Evolutionary conservation across 2,113 vertebrate genomes (phyloP), one percentile per base, ranked within the genome.

Genomic region (Pao palembangensis): DNA sequence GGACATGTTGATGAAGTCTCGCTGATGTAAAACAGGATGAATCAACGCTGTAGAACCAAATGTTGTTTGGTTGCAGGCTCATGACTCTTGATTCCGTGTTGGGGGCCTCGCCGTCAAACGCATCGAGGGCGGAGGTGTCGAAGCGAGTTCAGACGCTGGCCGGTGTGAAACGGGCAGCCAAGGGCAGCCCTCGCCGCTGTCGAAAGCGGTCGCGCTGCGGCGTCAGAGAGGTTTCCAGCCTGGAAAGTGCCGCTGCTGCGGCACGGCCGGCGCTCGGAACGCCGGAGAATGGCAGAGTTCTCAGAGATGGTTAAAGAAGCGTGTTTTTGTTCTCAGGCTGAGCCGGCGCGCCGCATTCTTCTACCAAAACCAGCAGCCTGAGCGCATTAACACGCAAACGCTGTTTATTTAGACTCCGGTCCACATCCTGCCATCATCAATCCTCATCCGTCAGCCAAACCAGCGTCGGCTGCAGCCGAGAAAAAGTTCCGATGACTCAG

Each of bases 1-100:
- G 73, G 84, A 86, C 83, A 83, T 71, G 76, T 73, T 75, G 84
- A 86, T 86, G 84, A 86, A 82, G 86, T 80, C 78, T 73, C 81
- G 79, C 56, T 85, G 82, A 83, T 83, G 86, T 84, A 80, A 62
- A 81, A 85, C 83, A 86, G 83, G 76, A 81, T 57, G 84, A 79
- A 74, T 67, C 75, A 81, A 87, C 57, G 81, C 81, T 84, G 80
- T 80, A 80, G 82, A 83, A 86, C 73, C 48, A 51, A 76, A 68
- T 77, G 79, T 84, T 84, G 84, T 85, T 80, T 74, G 77, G 72
- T 81, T 62, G 75, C 73, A 51, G 79, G 65, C 70, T 69, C 66
- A 80, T n/a, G n/a, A n/a, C n/a, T n/a, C n/a, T n/a, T n/a, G n/a
- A n/a, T n/a, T n/a, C n/a, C 52, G 72, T 75, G 70, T 77, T 38